Conservation (phyloP, 1,140 invertebrate species). For the Telenomus remus region DNA sequence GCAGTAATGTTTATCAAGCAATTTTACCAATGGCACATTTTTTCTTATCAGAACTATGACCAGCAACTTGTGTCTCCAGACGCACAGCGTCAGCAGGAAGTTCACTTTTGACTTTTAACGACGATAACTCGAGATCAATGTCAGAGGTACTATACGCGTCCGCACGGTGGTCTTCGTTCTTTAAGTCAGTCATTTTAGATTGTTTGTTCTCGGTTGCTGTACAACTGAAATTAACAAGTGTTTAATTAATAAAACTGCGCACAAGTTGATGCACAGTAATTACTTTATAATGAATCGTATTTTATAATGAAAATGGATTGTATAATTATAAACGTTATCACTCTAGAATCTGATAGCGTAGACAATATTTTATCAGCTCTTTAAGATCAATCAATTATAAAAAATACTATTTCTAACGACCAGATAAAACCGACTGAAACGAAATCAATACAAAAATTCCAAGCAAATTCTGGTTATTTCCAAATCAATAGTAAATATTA, state of each 20-base stretch:
- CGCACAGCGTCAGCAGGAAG: constrained; percentile 63
- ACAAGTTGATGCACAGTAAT: no score
- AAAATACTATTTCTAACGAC: no score
- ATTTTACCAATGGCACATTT: constrained; percentile 76
- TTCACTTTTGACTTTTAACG: constrained; percentile 49
- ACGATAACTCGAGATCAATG: constrained; percentile 50
- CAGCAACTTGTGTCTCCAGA: constrained; percentile 82
- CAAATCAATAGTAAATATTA: no score
- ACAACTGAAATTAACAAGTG: background rate
- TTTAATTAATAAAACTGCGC: background rate
- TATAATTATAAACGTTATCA: no score
- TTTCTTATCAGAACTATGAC: constrained; percentile 78
- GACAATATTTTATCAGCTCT: no score
- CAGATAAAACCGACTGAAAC: no score
- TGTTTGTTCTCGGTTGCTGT: background rate
- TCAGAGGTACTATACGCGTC: constrained; percentile 45
- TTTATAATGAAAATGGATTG: no score
- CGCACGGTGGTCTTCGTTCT: constrained; percentile 28
- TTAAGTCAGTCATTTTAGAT: constrained; percentile 23
- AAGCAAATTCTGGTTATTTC: no score
- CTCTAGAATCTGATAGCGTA: no score
- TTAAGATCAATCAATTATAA: no score
- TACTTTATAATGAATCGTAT: no score
- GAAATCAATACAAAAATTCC: no score
- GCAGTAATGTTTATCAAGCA: background rate